Percentiles rank a stretch among this genome's conserved stretches.
These are phyloP conservation scores for Dreissena rostriformis DNA, from an alignment of 1,140 invertebrate genomes.

Conservation along the genomic window DNA sequence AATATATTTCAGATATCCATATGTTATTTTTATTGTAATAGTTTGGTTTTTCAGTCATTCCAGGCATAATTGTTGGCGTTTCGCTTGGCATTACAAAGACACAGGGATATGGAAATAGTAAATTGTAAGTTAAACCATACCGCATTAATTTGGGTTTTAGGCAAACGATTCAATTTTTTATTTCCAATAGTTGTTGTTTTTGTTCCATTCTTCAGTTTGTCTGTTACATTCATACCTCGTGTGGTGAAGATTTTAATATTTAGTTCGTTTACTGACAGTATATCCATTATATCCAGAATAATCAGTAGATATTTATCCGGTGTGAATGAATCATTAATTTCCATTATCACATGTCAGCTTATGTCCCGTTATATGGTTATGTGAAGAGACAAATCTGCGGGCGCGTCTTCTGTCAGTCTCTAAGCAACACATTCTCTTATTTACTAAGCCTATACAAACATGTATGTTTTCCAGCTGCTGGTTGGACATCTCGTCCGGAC, in stretches of 20 bases:
- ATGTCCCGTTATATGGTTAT: not conserved
- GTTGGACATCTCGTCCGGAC: constrained; percentile 43
- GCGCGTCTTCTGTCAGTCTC: not conserved
- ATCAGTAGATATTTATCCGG: not conserved
- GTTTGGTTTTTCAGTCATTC: constrained; percentile 40
- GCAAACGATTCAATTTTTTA: not conserved
- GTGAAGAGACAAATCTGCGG: not conserved
- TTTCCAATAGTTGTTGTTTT: not conserved
- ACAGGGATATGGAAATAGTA: constrained; percentile 55
- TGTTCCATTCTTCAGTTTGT: not conserved
- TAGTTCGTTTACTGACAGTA: too few relatives aligned
- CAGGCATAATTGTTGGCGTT: constrained; percentile 49
- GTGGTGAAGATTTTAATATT: not conserved
- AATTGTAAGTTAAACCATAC: constrained; percentile 42
- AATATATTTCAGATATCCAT: too few relatives aligned
- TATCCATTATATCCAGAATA: too few relatives aligned
- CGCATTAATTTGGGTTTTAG: not conserved
- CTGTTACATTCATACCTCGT: not conserved
- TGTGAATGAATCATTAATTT: not conserved
- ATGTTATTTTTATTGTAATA: too few relatives aligned
- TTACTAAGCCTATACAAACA: not conserved
- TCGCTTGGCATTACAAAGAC: constrained; percentile 39
- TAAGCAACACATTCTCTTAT: not conserved
- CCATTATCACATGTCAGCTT: not conserved
- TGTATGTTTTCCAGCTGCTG: constrained; percentile 53